Base-by-base conservation (phyloP, 2,797 vertebrate species). In the Bovichtus variegatus region DNA sequence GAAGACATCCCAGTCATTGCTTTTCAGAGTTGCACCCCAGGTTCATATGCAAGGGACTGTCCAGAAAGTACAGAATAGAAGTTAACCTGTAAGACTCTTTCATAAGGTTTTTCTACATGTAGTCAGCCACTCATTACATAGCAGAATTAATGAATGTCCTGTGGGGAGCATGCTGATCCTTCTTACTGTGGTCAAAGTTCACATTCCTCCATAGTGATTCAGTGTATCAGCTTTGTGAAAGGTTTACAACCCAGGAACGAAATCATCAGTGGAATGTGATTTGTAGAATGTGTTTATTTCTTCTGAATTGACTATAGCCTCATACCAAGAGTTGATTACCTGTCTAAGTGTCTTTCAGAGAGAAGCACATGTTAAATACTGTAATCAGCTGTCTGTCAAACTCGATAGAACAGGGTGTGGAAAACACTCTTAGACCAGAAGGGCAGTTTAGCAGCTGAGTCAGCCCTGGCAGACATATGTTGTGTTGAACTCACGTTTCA, bases 161-260 rank as follows among this genome's bases (percentile, higher is more conserved):
- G 63, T 55, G 50, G 80, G 63, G 57, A 76, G 70, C 64, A 65
- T 60, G 55, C 83, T 87, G 61, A 81, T 68, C 83, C 78, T 34
- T 47, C 53, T 75, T 27, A 72, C 36, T 67, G 69, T 44, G 92
- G 87, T 84, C 86, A 94, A 81, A 94, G 94, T 91, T 93, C 88
- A 91, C 80, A 94, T 93, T 94, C 89, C 77, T 90, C 25, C n/a
- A 57, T 79, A 89, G 31, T 87, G 55, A 83, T 82, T 88, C 84
- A 83, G 43, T 74, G 31, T 23, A 46, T 18, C n/a, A 59, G 5
- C 31, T 68, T 58, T 44, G 9, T 47, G 38, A 41, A 16, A n/a
- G 21, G 21, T 65, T 74, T 66, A 27, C 3, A n/a, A 23, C n/a
- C n/a, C n/a, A 31, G 34, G 61, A 66, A 13, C 3, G 0, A 27